A percentile compares a stretch with the other conserved stretches of the same genome.
Conservation (phyloP, 2,113 vertebrate genomes). For the Sciurus niger region DNA sequence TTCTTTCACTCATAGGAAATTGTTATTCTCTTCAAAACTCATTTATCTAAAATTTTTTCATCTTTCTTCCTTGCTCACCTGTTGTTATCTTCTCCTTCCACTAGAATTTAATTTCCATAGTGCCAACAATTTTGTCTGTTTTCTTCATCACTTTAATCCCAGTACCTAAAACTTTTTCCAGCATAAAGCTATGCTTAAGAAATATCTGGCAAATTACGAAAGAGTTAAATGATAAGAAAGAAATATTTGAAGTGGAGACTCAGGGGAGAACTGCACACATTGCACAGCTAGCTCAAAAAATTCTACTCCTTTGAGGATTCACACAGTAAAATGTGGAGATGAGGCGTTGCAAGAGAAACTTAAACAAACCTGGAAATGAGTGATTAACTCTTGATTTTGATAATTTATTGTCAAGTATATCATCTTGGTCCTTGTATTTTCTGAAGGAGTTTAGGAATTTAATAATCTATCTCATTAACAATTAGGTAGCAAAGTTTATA, state of each 20-base stretch:
- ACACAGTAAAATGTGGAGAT: background rate
- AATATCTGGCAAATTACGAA: background rate
- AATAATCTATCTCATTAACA: background rate
- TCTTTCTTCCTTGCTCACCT: background rate
- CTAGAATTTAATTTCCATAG: background rate
- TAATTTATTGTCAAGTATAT: background rate
- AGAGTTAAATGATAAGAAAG: background rate
- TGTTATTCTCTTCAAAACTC: background rate
- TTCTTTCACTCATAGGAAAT: background rate
- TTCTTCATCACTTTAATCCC: background rate
- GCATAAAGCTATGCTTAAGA: background rate
- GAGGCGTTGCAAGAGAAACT: rapidly evolving
- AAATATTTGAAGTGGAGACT: background rate
- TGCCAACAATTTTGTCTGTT: background rate
- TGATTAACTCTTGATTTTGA: background rate
- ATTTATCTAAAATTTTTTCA: background rate
- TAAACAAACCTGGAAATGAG: background rate
- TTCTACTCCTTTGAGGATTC: rapidly evolving
- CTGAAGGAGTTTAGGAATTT: background rate
- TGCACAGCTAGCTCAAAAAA: background rate
- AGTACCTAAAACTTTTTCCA: background rate
- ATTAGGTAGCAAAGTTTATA: background rate
- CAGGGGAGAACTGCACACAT: rapidly evolving
- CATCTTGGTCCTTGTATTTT: background rate
- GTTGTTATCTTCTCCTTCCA: background rate